Conservation (phyloP, 2,797 vertebrate genomes). For the Malurus splendens region DNA sequence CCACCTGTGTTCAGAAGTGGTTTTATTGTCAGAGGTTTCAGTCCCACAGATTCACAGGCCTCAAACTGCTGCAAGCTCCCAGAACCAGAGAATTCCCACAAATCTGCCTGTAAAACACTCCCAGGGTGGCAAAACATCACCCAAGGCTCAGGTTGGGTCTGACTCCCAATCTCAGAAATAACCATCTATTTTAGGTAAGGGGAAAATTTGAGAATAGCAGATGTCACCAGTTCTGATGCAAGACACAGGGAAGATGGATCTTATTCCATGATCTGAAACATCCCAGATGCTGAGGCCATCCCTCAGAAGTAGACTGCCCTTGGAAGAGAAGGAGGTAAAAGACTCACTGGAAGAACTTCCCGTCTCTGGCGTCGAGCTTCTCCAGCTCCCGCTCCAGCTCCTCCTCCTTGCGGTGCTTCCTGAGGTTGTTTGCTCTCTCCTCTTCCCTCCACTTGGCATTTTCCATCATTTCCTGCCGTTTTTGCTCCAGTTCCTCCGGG, state of each 20-base stretch:
- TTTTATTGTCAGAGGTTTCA: neutral
- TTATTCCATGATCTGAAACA: accelerated
- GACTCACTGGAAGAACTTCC: slow-evolving; percentile 91
- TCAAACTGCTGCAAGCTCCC: neutral
- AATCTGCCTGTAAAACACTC: neutral
- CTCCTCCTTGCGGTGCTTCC: slow-evolving; percentile 82
- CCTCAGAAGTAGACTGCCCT: neutral
- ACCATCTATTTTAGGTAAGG: no score
- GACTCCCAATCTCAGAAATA: neutral
- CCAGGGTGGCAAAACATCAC: neutral
- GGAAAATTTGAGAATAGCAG: neutral
- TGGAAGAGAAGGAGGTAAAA: accelerated
- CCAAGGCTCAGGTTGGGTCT: accelerated
- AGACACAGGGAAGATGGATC: accelerated
- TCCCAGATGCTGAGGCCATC: accelerated
- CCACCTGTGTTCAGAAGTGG: neutral
- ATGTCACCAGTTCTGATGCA: neutral
- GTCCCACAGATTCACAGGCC: neutral
- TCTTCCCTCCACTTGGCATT: slow-evolving; percentile 86
- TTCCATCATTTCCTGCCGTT: slow-evolving; percentile 87
- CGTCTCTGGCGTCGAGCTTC: slow-evolving; percentile 68
- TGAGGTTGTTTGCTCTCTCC: slow-evolving; percentile 81
- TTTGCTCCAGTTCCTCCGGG: slow-evolving; percentile 82
- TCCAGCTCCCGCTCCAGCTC: slow-evolving; percentile 79
- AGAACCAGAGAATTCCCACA: neutral